These are phyloP conservation scores for Leucoraja erinaceus DNA, from an alignment of 2,113 vertebrate genomes.

Conservation along the genomic window DNA sequence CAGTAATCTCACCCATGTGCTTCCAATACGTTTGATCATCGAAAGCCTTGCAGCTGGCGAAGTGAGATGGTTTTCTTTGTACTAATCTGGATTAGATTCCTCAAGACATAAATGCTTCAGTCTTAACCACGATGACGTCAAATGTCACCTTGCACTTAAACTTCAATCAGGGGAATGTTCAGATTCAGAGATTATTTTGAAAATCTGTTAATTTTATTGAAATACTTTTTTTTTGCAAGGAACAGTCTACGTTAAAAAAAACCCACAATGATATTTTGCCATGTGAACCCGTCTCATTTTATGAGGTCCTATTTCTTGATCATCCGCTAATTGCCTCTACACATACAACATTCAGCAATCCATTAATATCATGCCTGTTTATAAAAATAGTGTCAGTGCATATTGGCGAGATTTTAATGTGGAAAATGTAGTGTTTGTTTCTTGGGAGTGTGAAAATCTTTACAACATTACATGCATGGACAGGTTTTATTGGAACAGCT, in stretches of 20 bases:
- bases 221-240: not conserved
- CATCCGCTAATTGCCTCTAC: not conserved
- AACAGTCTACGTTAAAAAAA: not conserved
- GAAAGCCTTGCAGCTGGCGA: not conserved
- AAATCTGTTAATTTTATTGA: slow-evolving; percentile 13
- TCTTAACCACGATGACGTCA: not conserved
- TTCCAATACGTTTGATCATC: not conserved
- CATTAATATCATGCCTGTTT: slow-evolving; percentile 7
- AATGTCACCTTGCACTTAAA: not conserved
- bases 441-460: slow-evolving; percentile 35
- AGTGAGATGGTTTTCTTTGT: not conserved
- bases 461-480: slow-evolving; percentile 19
- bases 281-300: not conserved
- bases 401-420: slow-evolving; percentile 20
- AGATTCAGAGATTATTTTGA: not conserved
- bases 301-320: not conserved
- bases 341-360: not conserved
- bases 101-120: not conserved
- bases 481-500: slow-evolving; percentile 23
- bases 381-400: not conserved
- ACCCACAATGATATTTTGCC: not conserved
- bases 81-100: slow-evolving; percentile 17
- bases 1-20: not conserved
- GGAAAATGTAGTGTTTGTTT: slow-evolving; percentile 21
- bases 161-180: not conserved